Evolutionary conservation across 2,888 invertebrate genomes (phyloP), one percentile per base, ranked within the genome.

Genomic region (Cheilosia soror): DNA sequence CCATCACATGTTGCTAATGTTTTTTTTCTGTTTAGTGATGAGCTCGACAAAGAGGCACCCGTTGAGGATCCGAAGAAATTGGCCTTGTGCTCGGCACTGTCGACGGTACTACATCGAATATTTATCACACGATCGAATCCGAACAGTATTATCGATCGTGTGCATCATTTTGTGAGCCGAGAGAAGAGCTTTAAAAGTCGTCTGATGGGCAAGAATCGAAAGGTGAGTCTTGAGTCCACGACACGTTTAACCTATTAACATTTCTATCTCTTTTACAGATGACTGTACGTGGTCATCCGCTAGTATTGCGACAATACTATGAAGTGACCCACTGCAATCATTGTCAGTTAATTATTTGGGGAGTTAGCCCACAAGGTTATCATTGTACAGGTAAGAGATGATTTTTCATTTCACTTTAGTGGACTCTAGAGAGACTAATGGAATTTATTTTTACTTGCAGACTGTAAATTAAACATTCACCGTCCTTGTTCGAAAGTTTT

Each of bases 301-400:
- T 98, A 90, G 95, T 96, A 89, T 95, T 96, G 89, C 96, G 96
- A 90, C 97, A 97, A 93, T 96, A 98, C 93, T 96, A 95, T 90
- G 96, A 96, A 88, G 96, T 97, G 90, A 97, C 97, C 87, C 95
- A 96, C 93, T 99, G 99, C 93, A 97, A 97, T 93, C 96, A 97
- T 93, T 99, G 99, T 93, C 96, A 97, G 90, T 94, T 95, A 90
- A 96, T 97, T 88, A 96, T 99, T 89, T 97, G 97, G 94, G 99
- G 99, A 63, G 96, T 99, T 81, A 98, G 98, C 89, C 98, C 98
- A 87, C 99, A 99, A 93, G 99, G 98, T 76, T 98, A 97, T 94
- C 96, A 98, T 90, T 99, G 99, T 93, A 95, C 96, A 91, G 96
- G 98, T 98, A 93, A 93, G 93, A 88, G 3, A 33, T 0, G 27